These are phyloP conservation scores for Mus pahari DNA, from an alignment of 2,113 vertebrate genomes.

Conservation along the genomic window DNA sequence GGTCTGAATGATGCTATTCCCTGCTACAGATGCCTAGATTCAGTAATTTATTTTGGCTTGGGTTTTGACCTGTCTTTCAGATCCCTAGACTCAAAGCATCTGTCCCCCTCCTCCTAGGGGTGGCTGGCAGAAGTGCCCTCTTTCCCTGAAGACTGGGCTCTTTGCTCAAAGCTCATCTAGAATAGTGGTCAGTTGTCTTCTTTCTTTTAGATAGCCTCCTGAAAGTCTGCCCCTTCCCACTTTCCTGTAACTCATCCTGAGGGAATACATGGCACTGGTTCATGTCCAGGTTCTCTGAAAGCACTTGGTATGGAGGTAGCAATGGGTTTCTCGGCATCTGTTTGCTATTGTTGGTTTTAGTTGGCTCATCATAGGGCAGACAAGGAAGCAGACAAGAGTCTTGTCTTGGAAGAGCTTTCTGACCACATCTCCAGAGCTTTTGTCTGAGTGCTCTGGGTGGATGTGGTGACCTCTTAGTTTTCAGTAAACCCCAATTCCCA, in stretches of 20 bases:
- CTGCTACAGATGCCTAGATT: background rate
- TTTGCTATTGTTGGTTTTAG: background rate
- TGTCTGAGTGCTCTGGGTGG: background rate
- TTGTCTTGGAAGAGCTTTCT: background rate
- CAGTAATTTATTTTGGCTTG: background rate
- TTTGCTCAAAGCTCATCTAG: background rate
- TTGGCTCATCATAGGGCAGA: background rate
- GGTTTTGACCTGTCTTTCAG: background rate
- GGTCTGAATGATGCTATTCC: background rate
- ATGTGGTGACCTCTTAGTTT: background rate
- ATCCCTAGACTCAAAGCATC: background rate
- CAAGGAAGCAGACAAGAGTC: background rate
- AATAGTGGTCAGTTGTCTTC: background rate
- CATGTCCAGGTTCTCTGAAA: background rate
- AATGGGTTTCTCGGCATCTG: too few relatives aligned
- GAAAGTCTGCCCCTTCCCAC: accelerated
- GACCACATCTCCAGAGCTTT: background rate
- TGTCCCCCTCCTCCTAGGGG: background rate
- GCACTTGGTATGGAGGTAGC: too few relatives aligned
- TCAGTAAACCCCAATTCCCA: background rate
- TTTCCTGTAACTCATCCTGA: background rate
- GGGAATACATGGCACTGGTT: background rate
- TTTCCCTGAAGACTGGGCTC: background rate
- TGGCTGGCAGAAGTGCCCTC: background rate
- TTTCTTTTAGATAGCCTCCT: background rate